These are phyloP conservation scores for Orius laevigatus DNA, from an alignment of 1,140 invertebrate genomes.

Conservation along the genomic window DNA sequence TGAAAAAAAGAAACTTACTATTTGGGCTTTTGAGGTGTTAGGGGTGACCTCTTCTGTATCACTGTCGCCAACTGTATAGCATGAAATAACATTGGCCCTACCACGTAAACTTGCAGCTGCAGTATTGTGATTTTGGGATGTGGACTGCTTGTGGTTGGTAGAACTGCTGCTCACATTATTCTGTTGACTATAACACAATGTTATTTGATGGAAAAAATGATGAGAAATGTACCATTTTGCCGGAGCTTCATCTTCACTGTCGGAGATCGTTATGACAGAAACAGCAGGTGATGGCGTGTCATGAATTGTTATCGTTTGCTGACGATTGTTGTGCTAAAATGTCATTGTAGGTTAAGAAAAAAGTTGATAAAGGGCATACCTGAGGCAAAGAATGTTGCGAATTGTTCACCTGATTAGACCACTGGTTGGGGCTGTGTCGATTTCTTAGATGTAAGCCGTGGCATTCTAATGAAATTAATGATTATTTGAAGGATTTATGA, in stretches of 20 bases:
- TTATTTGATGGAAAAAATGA: no score
- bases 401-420: slow-evolving; percentile 5
- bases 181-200: no score
- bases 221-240: no score
- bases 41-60: slow-evolving; percentile 44
- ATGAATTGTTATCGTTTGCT: slow-evolving; percentile 69
- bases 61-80: slow-evolving; percentile 65
- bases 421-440: slow-evolving; percentile 9
- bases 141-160: slow-evolving; percentile 16
- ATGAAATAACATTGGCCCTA: slow-evolving; percentile 49
- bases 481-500: background rate
- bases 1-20: no score
- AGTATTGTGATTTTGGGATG: slow-evolving; percentile 4
- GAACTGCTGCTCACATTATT: background rate
- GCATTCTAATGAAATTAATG: slow-evolving; percentile 9
- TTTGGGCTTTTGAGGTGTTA: no score
- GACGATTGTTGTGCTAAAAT: slow-evolving; percentile 18
- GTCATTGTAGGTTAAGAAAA: background rate
- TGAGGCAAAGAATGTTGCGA: background rate
- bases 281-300: slow-evolving; percentile 86
- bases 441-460: slow-evolving; percentile 6
- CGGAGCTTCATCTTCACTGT: slow-evolving; percentile 74
- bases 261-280: slow-evolving; percentile 93
- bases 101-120: slow-evolving; percentile 19
- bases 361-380: background rate